Evolutionary conservation across 2,888 invertebrate genomes (phyloP).

Genomic region (Megalurothrips usitatus): DNA sequence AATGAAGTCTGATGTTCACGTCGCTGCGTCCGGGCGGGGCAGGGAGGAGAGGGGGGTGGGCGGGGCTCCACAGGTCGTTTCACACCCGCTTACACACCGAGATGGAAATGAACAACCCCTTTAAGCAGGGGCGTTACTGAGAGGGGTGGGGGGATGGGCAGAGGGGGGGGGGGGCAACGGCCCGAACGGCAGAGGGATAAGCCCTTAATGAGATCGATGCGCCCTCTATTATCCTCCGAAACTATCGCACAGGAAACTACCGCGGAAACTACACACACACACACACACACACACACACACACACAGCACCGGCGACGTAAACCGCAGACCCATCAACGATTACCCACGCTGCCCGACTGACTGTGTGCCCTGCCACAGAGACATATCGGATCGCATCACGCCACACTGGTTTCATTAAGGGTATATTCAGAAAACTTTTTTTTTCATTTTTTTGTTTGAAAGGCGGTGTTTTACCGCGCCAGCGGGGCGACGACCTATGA

Average conservation of each 20-base stretch:
- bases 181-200: too few species aligned
- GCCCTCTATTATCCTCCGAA: neutral
- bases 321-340: too few species aligned
- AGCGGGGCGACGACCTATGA: too few species aligned
- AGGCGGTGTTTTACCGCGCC: too few species aligned
- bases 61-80: neutral
- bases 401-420: too few species aligned
- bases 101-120: neutral
- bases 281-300: neutral
- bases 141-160: neutral
- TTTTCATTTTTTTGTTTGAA: too few species aligned
- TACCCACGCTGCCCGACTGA: too few species aligned
- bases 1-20: neutral
- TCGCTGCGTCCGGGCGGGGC: neutral
- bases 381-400: too few species aligned
- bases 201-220: neutral
- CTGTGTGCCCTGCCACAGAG: too few species aligned
- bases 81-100: neutral
- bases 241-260: neutral
- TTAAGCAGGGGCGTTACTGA: neutral
- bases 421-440: too few species aligned
- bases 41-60: neutral
- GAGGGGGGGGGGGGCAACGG: neutral
- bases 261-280: neutral
- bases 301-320: neutral